A percentile compares a stretch with the other conserved stretches of the same genome.
These are phyloP conservation scores for Clusia tigrina DNA, from an alignment of 2,888 invertebrate genomes.

Conservation along the genomic window DNA sequence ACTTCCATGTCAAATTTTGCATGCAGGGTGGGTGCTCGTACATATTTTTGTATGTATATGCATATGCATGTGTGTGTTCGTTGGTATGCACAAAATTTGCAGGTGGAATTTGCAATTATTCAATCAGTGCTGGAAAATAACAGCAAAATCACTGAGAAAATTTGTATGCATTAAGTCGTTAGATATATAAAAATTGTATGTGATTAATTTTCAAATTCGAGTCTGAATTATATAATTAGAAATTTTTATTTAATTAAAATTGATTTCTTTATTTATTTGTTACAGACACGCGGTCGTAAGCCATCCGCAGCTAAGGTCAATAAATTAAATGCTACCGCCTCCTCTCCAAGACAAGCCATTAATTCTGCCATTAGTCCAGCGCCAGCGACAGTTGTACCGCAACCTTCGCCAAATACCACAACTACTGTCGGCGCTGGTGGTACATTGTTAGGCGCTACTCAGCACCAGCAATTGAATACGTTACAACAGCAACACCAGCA, in stretches of 20 bases:
- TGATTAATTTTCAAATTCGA: conserved; percentile 26
- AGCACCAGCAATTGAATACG: conserved; percentile 41
- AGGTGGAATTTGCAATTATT: too few relatives aligned
- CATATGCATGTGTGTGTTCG: too few relatives aligned
- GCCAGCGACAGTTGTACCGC: conserved; percentile 56
- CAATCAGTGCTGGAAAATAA: too few relatives aligned
- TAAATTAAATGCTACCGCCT: conserved; percentile 57
- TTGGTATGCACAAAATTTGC: too few relatives aligned
- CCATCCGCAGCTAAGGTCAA: conserved; percentile 58
- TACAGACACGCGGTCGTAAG: conserved; percentile 61
- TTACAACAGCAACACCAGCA: conserved; percentile 42
- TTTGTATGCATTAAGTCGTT: too few relatives aligned
- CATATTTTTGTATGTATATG: too few relatives aligned
- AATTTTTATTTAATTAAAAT: conserved; percentile 8
- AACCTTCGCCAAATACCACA: conserved; percentile 61
- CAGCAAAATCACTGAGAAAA: too few relatives aligned
- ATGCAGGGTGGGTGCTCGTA: too few relatives aligned
- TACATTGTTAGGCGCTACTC: conserved; percentile 35
- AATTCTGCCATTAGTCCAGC: conserved; percentile 55
- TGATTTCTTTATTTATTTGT: conserved; percentile 20
- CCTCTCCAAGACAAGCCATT: conserved; percentile 47
- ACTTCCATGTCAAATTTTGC: too few relatives aligned
- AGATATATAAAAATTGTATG: too few relatives aligned
- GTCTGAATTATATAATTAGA: conserved; percentile 6
- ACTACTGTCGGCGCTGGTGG: conserved; percentile 42